Base-by-base conservation (phyloP, 1,140 invertebrate species). In the Rhopalosiphum maidis region DNA sequence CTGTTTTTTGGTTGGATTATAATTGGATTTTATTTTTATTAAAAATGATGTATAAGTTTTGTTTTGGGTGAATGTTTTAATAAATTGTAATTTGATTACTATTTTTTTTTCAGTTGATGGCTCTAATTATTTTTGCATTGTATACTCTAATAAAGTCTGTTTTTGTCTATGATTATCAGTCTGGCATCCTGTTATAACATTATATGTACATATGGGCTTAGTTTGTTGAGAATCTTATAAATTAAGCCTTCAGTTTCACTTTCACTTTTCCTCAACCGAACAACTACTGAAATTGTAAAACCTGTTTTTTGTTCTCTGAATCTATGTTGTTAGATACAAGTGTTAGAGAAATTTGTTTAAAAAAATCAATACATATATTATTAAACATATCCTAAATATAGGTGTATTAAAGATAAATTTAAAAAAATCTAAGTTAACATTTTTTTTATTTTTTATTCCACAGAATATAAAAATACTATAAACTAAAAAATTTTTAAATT, bases 201-300 rank as follows among this genome's bases (percentile, higher is more conserved):
- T 43, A 43, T 43, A 30, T 85, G 37, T 90, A 55, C 2, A 37
- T 37, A 55, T 37, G 37, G 22, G 68, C 7, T 77, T 18, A 37
- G 35, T 91, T 15, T 90, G 90, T 82, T 77, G 18, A 91, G 68
- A n/a, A 77, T 91, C 90, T 83, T 46, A n/a, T 77, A 68, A 68
- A 91, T n/a, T 23, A 21, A 77, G 35, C 68, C 90, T 60, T 91
- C 54, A 30, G 37, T 91, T 91, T 91, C 90, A 91, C 90, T 91
- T 91, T 91, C 90, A 91, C 90, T 91, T 91, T 51, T 46, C 30
- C 48, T 91, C n/a, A 77, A n/a, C 46, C 11, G 8, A 68, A 21
- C 90, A 77, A 91, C 55, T 91, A n/a, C n/a, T 91, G 60, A 77
- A 91, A 91, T 48, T 48, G 30, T 82, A 51, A 23, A 82, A 91